phyloP scores from a whole-genome alignment of 2,888 invertebrate genomes.

The Fabriciana adippe region DNA sequence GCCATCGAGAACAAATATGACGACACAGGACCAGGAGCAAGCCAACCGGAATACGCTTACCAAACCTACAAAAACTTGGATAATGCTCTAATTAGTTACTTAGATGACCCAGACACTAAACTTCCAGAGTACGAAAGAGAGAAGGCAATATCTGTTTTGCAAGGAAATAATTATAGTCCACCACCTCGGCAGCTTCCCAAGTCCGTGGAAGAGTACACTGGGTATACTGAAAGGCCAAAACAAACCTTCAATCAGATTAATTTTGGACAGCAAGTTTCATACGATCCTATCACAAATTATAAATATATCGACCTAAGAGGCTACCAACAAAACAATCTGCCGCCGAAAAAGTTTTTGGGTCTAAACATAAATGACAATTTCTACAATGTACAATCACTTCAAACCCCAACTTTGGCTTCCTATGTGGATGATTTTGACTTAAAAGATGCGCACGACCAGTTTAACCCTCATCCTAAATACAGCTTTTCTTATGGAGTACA shows the following conservation, averaged over 20 bases:
- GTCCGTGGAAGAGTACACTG: slow-evolving; percentile 52
- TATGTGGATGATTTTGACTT: slow-evolving; percentile 42
- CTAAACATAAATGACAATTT: slow-evolving; percentile 40
- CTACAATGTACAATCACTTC: slow-evolving; percentile 49
- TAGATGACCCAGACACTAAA: slow-evolving; percentile 70
- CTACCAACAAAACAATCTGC: slow-evolving; percentile 21
- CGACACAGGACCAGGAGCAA: slow-evolving; percentile 73
- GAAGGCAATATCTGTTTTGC: slow-evolving; percentile 46
- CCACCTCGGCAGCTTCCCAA: slow-evolving; percentile 47
- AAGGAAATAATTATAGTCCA: slow-evolving; percentile 7
- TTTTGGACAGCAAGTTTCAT: slow-evolving; percentile 14
- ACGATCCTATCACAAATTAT: slow-evolving; percentile 31
- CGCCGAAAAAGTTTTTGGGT: slow-evolving; percentile 30
- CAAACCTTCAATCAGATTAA: slow-evolving; percentile 6
- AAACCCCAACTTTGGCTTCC: slow-evolving; percentile 51
- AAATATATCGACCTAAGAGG: slow-evolving; percentile 34
- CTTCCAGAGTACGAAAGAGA: slow-evolving; percentile 61
- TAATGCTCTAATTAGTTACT: slow-evolving; percentile 63
- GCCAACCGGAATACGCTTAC: slow-evolving; percentile 60
- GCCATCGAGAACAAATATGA: slow-evolving; percentile 75
- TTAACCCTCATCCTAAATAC: slow-evolving; percentile 57
- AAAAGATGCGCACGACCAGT: slow-evolving; percentile 41
- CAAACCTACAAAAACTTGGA: slow-evolving; percentile 63
- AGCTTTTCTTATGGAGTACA: slow-evolving; percentile 64
- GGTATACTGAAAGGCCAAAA: slow-evolving; percentile 38